phyloP scores from a whole-genome alignment of 1,140 invertebrate species.

The Saxidomus purpurata region DNA sequence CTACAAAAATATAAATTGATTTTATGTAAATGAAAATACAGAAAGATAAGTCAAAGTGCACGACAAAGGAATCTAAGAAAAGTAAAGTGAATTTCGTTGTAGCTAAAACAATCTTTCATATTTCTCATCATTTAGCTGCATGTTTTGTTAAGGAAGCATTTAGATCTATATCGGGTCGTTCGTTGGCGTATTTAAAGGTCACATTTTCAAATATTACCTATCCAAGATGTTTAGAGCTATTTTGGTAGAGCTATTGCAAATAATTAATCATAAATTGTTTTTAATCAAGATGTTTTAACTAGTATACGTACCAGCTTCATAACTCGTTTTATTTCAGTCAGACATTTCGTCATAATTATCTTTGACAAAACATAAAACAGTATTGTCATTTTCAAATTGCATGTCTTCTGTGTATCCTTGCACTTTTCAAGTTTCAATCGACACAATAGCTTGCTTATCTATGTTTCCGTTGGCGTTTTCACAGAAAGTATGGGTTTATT shows the following conservation, averaged over 20 bases:
- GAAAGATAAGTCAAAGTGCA: no score
- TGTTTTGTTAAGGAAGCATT: no score
- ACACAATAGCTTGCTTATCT: not conserved
- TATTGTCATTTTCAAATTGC: not conserved
- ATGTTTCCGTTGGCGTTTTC: not conserved
- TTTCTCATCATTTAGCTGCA: no score
- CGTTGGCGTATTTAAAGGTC: no score
- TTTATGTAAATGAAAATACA: no score
- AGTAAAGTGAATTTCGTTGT: no score
- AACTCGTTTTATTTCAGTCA: slow-evolving; percentile 9
- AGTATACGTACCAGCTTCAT: slow-evolving; percentile 22
- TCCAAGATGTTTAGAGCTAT: no score
- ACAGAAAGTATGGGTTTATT: not conserved
- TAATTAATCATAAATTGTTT: not conserved
- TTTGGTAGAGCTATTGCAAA: not conserved
- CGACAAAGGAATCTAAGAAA: no score
- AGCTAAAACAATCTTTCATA: no score
- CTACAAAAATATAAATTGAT: not conserved
- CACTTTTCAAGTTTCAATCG: not conserved
- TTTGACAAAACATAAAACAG: not conserved
- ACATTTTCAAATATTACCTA: no score
- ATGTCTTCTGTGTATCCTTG: slow-evolving; percentile 4
- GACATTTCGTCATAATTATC: slow-evolving; percentile 1
- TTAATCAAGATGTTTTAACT: not conserved
- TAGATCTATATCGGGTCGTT: no score